Evolutionary conservation across 2,797 vertebrate species (phyloP), one percentile per base, ranked within the genome.

Genomic region (Mycteria americana): DNA sequence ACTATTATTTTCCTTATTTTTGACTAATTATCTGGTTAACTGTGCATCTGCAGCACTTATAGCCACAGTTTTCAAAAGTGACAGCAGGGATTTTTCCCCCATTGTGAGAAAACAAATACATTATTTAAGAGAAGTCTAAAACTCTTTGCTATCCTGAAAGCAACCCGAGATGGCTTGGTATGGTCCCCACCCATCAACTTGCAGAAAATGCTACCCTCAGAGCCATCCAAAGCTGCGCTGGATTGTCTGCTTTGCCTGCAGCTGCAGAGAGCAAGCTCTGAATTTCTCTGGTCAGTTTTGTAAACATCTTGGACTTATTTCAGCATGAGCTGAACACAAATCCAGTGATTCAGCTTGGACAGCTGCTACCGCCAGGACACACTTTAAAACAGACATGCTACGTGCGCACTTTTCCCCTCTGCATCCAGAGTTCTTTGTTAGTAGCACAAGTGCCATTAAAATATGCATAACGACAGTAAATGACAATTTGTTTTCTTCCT

Each of bases 231-330:
- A 80, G 75, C 80, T 25, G 53, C 0, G 1, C 41, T 79, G 95
- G 77, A 82, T 31, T 35, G 25, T 62, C 89, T 68, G 77, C 80
- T 56, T 18, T 3, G 30, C 78, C 77, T 85, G 85, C 96, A 96
- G 93, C 95, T 96, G 95, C 68, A 35, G 30, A n/a, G 50, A 93
- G 83, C 91, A 85, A 87, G 82, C 57, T 76, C 86, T 1, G 27
- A 92, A 39, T 31, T 75, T 51, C 93, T 92, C 91, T 3, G 11
- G 27, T 88, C 92, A 59, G 50, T 15, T 76, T 69, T 83, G 92
- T 72, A 78, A 97, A 94, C 89, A 89, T 82, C 84, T 96, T 94
- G 95, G 93, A 60, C 53, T 48, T 7, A 4, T 27, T 97, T 95
- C 95, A 96, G 75, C 81, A 12, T 59, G 74, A 87, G 85, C 79